These are phyloP conservation scores for Scaptomyza pallida DNA, from an alignment of 1,140 invertebrate species.

Conservation along the genomic window DNA sequence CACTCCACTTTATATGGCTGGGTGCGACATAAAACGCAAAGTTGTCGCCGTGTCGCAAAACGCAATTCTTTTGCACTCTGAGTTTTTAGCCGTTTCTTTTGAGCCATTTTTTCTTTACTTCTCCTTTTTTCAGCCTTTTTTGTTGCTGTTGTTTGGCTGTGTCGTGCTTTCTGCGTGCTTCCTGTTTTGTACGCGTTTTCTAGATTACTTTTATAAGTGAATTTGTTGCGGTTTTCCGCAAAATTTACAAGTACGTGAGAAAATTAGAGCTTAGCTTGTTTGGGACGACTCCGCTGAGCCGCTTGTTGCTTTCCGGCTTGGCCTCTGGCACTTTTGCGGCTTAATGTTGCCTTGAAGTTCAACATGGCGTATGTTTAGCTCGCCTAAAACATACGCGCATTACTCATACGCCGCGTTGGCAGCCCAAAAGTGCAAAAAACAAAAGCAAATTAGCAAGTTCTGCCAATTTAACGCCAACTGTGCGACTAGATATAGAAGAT, in stretches of 20 bases:
- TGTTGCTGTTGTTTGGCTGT: slow-evolving; percentile 1
- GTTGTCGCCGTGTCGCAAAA: slow-evolving; percentile 79
- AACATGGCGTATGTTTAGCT: slow-evolving; percentile 65
- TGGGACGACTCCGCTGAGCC: slow-evolving; percentile 33
- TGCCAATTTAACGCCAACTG: slow-evolving; percentile 62
- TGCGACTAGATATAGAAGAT: slow-evolving; percentile 8
- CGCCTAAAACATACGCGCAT: slow-evolving; percentile 32
- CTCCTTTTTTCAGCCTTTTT: slow-evolving; percentile 23
- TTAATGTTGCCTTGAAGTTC: slow-evolving; percentile 28
- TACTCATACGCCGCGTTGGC: slow-evolving; percentile 40
- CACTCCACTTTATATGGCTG: slow-evolving; percentile 22
- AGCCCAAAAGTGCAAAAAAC: slow-evolving; percentile 20
- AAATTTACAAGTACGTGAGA: slow-evolving; percentile 83
- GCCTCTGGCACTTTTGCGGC: slow-evolving; percentile 10
- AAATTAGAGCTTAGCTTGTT: slow-evolving; percentile 80
- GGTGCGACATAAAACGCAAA: slow-evolving; percentile 59
- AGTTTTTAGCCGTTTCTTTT: slow-evolving; percentile 46
- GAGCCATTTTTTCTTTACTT: slow-evolving; percentile 18
- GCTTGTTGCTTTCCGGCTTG: slow-evolving; percentile 64
- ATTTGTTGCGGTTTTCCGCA: slow-evolving; percentile 82
- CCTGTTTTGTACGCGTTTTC: slow-evolving; percentile 78
- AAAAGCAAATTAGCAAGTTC: slow-evolving; percentile 64
- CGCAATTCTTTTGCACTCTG: slow-evolving; percentile 74
- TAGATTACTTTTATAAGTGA: slow-evolving; percentile 83
- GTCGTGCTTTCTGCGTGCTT: slow-evolving; percentile 63